Conservation (phyloP, 2,888 invertebrate species). For the Nomada fabriciana region DNA sequence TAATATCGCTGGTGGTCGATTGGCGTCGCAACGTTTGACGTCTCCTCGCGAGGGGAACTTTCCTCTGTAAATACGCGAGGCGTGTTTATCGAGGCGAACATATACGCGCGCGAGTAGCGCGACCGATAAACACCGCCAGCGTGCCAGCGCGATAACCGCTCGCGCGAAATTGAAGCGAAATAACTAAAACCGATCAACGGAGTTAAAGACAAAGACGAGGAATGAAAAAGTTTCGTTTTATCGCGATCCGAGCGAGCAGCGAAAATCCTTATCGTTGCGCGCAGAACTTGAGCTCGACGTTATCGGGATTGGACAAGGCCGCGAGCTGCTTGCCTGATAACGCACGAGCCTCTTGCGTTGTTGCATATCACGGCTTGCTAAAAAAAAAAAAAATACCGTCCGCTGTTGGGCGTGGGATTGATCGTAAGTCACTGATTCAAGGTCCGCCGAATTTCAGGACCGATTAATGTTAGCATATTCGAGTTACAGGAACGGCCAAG, state of each 20-base stretch:
- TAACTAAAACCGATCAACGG: constrained; percentile 13
- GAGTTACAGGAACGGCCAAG: too few relatives aligned
- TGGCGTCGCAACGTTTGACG: too few relatives aligned
- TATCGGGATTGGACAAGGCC: constrained; percentile 67
- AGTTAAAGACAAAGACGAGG: constrained; percentile 25
- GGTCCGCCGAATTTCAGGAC: neutral
- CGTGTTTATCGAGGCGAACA: neutral
- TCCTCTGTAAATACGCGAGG: neutral
- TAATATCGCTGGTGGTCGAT: too few relatives aligned
- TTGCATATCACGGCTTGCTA: constrained; percentile 10
- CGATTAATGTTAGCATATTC: too few relatives aligned
- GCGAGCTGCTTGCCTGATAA: constrained; percentile 55
- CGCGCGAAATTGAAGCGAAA: neutral
- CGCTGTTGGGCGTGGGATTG: neutral
- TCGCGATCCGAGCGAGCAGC: constrained; percentile 24
- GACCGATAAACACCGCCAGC: constrained; percentile 27
- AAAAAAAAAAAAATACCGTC: neutral
- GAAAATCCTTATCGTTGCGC: constrained; percentile 60
- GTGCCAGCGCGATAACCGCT: constrained; percentile 24
- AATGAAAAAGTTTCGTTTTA: constrained; percentile 14
- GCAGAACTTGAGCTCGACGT: constrained; percentile 35
- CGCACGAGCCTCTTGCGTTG: constrained; percentile 36
- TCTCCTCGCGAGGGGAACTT: too few relatives aligned
- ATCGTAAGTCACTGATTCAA: neutral
- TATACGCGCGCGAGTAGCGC: neutral